Base-by-base conservation (phyloP, 2,888 invertebrate genomes). In the Eumacrocentrus americanus region DNA sequence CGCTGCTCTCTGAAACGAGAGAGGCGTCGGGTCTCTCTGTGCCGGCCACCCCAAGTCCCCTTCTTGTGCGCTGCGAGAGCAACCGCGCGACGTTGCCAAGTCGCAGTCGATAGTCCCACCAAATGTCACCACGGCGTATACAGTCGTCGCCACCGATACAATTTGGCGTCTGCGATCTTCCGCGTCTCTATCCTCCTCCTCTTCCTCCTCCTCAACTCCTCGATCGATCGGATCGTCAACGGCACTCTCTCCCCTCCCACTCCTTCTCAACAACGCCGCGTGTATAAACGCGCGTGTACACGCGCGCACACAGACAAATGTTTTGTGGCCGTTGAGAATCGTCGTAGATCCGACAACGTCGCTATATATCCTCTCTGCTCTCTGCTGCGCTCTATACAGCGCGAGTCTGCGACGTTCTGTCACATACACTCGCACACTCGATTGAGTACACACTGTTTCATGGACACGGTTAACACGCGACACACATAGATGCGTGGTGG, bases 391-490 rank as follows among this genome's bases (percentile, higher is more conserved):
- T n/a, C n/a, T n/a, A n/a, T n/a, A n/a, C n/a, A n/a, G n/a, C n/a
- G n/a, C n/a, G n/a, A n/a, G n/a, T n/a, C n/a, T n/a, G n/a, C n/a
- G 72, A 74, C 71, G 71, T 75, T 70, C 72, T 74, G 73, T 76
- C 73, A 72, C 4, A 29, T 9, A 38, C 51, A 52, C 38, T 22
- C 12, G 16, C 22, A 44, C 29, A 29, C 54, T 22, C 38, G 16
- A 54, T 18, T 52, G 42, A 37, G 29, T 56, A 34, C 58, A 44
- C 53, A 29, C 44, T 5, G 25, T 44, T 29, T 40, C 51, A 34
- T 9, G 14, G 12, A 20, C 20, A 20, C 35, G 47, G 40, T 37
- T 34, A 25, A 14, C 20, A 47, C 23, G 50, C 52, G 22, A 46
- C 50, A 47, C 54, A 58, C 42, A 52, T 48, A 7, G 38, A 35